Evolutionary conservation across 2,113 vertebrate species (phyloP).

Genomic region (Syngnathoides biaculeatus): DNA sequence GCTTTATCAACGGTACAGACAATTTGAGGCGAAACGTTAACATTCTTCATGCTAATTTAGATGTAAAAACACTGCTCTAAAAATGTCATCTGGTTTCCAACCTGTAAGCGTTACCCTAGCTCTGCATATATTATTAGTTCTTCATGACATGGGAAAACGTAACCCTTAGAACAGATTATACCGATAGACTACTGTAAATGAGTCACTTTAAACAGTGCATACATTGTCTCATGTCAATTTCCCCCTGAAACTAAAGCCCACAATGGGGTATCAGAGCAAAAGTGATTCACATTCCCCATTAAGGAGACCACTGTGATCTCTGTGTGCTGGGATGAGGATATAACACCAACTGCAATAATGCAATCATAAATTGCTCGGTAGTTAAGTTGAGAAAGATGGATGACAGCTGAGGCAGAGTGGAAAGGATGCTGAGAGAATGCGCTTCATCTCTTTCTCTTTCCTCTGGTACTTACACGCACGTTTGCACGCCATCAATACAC

Average conservation of each 20-base stretch:
- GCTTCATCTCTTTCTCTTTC: constrained; percentile 50
- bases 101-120: background rate
- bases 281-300: constrained; percentile 49
- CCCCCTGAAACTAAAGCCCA: constrained; percentile 14
- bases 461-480: constrained; percentile 52
- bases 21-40: too few relatives aligned
- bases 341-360: constrained; percentile 49
- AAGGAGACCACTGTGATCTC: constrained; percentile 35
- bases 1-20: too few relatives aligned
- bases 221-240: constrained; percentile 9
- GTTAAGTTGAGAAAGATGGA: constrained; percentile 65
- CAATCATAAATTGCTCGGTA: constrained; percentile 63
- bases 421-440: constrained; percentile 53
- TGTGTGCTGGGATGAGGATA: constrained; percentile 42
- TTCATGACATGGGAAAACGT: background rate
- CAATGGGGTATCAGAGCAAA: constrained; percentile 16
- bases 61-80: too few relatives aligned
- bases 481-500: constrained; percentile 56
- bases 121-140: background rate
- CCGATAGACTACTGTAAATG: background rate
- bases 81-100: too few relatives aligned
- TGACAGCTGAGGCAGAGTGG: constrained; percentile 51
- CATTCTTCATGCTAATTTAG: too few relatives aligned
- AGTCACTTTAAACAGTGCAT: background rate
- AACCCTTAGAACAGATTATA: background rate